phyloP scores from a whole-genome alignment of 2,113 vertebrate genomes.

The Emberiza fucata region DNA sequence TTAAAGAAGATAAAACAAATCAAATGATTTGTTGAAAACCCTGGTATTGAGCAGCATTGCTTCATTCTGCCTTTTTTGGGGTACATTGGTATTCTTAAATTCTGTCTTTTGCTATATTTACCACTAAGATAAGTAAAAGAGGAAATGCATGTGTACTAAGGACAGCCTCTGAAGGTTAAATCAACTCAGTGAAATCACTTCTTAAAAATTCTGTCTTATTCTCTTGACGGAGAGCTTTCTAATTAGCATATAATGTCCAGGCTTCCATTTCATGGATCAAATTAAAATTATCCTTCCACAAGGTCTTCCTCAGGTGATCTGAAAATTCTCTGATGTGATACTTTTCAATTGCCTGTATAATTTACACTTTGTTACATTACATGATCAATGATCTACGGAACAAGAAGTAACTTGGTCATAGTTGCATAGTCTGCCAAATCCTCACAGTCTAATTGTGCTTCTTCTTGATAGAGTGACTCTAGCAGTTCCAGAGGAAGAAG shows the following conservation, averaged over 20 bases:
- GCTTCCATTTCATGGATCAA: background rate
- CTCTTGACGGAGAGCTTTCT: background rate
- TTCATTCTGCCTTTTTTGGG: background rate
- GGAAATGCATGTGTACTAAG: background rate
- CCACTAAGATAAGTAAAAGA: background rate
- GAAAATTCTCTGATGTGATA: background rate
- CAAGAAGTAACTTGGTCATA: background rate
- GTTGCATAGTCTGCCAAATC: background rate
- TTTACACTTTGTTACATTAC: background rate
- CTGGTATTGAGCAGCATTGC: background rate
- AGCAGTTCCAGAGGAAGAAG: background rate
- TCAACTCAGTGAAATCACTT: background rate
- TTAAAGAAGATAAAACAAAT: background rate
- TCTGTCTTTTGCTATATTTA: background rate
- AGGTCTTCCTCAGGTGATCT: background rate
- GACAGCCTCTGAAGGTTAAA: background rate
- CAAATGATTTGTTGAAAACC: background rate
- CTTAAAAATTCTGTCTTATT: background rate
- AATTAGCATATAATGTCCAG: background rate
- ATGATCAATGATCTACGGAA: background rate
- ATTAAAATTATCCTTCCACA: background rate
- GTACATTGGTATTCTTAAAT: background rate
- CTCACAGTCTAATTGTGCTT: background rate
- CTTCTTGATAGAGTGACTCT: background rate
- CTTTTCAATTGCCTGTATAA: background rate